Base-by-base conservation (phyloP, 2,113 vertebrate species). In the Rana temporaria region DNA sequence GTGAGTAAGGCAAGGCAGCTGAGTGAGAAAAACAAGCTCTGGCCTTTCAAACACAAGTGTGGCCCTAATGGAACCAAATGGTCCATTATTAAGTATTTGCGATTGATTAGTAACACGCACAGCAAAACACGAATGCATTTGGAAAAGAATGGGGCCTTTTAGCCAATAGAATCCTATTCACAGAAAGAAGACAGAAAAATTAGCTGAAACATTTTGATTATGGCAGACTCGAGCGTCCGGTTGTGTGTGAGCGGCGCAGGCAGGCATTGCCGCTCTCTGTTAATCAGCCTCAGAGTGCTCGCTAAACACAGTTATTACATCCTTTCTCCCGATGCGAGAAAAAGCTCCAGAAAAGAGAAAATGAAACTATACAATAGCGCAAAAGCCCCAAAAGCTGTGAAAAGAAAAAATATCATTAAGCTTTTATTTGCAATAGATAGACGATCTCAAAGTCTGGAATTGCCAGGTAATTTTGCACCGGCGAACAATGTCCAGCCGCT, bases 261-360 rank as follows among this genome's bases (percentile, higher is more conserved):
- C 26, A 30, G 26, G 26, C 9, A 14, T 19, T 32, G 19, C 69
- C 56, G 12, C 7, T 32, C 48, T 60, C 18, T 19, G 59, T 57
- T 82, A 82, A 82, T 82, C 79, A 82, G 26, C 22, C 56, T 1
- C 19, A 14, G 59, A 70, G 42, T 56, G 69, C 57, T 53, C 48
- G 14, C 60, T 74, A 73, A 82, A 82, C 69, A 82, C 79, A 20
- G 79, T 73, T 57, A 82, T 82, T 73, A 73, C 57, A 1, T 6
- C 53, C 22, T 57, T 55, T 56, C 26, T 20, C 4, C 64, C 30
- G 2, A 53, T 42, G 6, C n/a, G 22, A 34, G 48, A 42, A 56
- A 38, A 34, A 78, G 64, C 64, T 68, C 19, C 15, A 16, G 24
- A 72, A 80, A 14, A 20, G 48, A 79, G 52, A 34, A n/a, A 55